A percentile compares a stretch with the other conserved stretches of the same genome.
Evolutionary conservation across 2,113 vertebrate species (phyloP).

Genomic region (Indri indri): DNA sequence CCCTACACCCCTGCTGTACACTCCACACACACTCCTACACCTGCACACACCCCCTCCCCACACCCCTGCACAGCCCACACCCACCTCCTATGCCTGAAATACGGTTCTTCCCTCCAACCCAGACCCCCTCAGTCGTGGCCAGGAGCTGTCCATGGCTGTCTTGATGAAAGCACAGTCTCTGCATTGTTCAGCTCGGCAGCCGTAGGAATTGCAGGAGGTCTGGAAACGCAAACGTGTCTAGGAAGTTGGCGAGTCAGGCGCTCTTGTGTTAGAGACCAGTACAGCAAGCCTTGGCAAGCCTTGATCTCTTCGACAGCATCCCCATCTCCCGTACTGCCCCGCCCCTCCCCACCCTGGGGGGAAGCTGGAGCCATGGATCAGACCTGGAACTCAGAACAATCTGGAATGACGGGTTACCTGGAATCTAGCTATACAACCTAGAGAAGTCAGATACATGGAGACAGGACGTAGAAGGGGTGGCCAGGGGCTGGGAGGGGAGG

Average conservation of each 20-base stretch:
- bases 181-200: rapidly evolving
- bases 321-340: background rate
- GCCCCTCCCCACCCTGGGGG: background rate
- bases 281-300: background rate
- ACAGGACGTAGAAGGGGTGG: background rate
- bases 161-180: background rate
- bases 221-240: background rate
- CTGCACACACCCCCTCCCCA: background rate
- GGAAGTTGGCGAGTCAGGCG: background rate
- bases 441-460: background rate
- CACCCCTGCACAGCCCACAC: background rate
- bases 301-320: background rate
- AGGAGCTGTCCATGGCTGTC: rapidly evolving
- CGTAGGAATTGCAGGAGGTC: background rate
- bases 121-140: background rate
- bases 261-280: background rate
- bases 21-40: rapidly evolving
- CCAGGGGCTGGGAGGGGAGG: background rate
- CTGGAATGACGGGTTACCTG: background rate
- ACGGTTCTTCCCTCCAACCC: background rate
- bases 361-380: too few species aligned
- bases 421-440: background rate
- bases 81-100: background rate
- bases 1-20: background rate
- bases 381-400: background rate